A percentile compares a stretch with the other conserved stretches of the same genome.
phyloP scores from a whole-genome alignment of 1,140 invertebrate species.

The Eriosoma lanigerum region DNA sequence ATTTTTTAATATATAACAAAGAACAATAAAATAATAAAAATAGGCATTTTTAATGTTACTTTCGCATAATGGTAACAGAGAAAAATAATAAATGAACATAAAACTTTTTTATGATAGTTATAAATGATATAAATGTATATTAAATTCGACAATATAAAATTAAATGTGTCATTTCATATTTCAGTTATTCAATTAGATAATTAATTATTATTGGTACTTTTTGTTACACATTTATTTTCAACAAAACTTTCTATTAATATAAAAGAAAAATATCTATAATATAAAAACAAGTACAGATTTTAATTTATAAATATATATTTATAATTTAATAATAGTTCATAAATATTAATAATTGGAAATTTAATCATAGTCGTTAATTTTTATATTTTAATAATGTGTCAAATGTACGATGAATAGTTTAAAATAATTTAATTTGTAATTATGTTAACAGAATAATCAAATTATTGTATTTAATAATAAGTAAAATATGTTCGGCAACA shows the following conservation, averaged over 20 bases:
- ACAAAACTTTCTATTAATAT: neutral
- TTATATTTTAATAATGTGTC: too few species aligned
- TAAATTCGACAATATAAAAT: neutral
- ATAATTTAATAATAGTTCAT: too few species aligned
- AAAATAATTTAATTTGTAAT: too few species aligned
- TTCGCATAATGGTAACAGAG: slow-evolving; percentile 24
- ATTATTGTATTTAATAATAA: slow-evolving; percentile 23
- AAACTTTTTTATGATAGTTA: slow-evolving; percentile 1
- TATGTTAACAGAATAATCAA: too few species aligned
- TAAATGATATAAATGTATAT: slow-evolving; percentile 37
- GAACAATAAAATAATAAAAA: slow-evolving; percentile 27
- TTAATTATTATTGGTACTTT: neutral
- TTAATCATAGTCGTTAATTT: neutral
- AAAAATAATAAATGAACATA: slow-evolving; percentile 11
- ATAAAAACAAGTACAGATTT: neutral
- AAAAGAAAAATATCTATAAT: neutral
- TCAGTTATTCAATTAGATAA: neutral
- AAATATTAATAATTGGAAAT: too few species aligned
- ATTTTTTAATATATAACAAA: slow-evolving; percentile 31
- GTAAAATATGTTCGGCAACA: slow-evolving; percentile 20
- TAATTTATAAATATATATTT: too few species aligned
- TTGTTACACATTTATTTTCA: neutral
- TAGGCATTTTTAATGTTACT: neutral
- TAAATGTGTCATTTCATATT: too few species aligned
- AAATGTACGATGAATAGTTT: too few species aligned